Evolutionary conservation across 2,797 vertebrate species (phyloP).

Genomic region (Siniperca undulata): DNA sequence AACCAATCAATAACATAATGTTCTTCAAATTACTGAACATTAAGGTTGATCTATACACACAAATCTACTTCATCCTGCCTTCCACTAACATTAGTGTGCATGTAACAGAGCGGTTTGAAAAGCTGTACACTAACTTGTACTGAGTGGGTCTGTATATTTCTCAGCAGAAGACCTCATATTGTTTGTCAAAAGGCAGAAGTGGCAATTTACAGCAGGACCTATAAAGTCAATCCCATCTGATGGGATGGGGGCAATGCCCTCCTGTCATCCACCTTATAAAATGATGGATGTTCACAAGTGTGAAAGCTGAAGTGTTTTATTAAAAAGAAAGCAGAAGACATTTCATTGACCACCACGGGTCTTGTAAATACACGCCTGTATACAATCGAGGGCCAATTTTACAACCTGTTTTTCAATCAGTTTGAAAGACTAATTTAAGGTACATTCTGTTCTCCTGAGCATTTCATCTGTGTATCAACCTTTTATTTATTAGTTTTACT

Average conservation of each 20-base stretch:
- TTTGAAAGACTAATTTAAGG: conserved; percentile 40
- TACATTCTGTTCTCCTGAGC: conserved; percentile 18
- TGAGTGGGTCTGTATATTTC: conserved; percentile 38
- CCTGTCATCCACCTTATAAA: conserved; percentile 63
- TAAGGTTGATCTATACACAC: conserved; percentile 51
- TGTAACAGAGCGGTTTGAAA: conserved; percentile 5
- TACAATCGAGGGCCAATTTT: conserved; percentile 39
- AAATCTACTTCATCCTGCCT: conserved; percentile 21
- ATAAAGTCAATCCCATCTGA: conserved; percentile 60
- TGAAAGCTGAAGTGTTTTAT: conserved; percentile 81
- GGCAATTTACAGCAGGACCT: conserved; percentile 61
- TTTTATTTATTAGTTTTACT: conserved; percentile 13
- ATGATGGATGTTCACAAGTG: conserved; percentile 59
- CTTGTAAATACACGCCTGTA: conserved; percentile 49
- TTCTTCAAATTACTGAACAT: conserved; percentile 61
- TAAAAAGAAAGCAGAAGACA: conserved; percentile 78
- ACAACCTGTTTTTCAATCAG: conserved; percentile 52
- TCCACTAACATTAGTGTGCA: conserved; percentile 1
- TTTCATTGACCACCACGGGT: conserved; percentile 51
- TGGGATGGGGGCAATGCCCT: conserved; percentile 42
- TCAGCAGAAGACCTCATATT: conserved; percentile 41
- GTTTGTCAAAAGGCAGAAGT: conserved; percentile 59
- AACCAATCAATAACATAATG: conserved; percentile 66
- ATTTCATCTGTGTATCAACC: conserved; percentile 14
- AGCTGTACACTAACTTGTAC: conserved; percentile 5